Evolutionary conservation across 2,113 vertebrate genomes (phyloP), one percentile per base, ranked within the genome.

Genomic region (Oxyura jamaicensis): DNA sequence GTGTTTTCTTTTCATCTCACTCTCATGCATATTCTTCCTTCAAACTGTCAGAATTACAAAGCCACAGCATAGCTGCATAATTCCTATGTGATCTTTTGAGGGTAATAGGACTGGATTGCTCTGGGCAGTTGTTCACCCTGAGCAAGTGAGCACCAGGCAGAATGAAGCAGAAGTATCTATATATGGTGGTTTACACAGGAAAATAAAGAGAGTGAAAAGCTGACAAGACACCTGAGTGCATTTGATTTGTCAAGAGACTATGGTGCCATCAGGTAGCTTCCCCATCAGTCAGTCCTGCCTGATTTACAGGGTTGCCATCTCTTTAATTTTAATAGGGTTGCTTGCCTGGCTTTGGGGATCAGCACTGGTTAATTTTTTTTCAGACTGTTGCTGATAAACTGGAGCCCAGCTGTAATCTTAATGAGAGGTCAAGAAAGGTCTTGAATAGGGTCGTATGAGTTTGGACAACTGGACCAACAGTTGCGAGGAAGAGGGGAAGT

Each of bases 201-300:
- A 96, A 97, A 94, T 76, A 58, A 94, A 97, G 88, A 85, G 83
- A 95, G 83, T 92, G 90, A 56, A 90, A 91, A 86, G 80, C 25
- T 95, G 90, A 95, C 80, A 84, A 79, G 83, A 94, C 69, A 97
- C 62, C 83, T 85, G 86, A 95, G 44, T 84, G 50, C 7, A 3
- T 92, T 50, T 93, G 88, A 95, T 79, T 92, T 94, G 69, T 68
- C 77, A 82, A 55, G 96, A 86, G 95, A 75, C 39, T 71, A 67
- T 86, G 67, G 76, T 91, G 68, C 85, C 76, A 79, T 94, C 83
- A 93, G 68, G 83, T 93, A 91, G 39, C 90, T 90, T 96, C 79
- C 60, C 39, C 76, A 83, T 95, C 88, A 90, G 83, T 88, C 83
- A 88, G 48, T 58, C 74, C 67, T 91, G 65, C 48, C 60, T 88